Evolutionary conservation across 2,113 vertebrate species (phyloP), one percentile per base, ranked within the genome.

Genomic region (Barbus barbus): DNA sequence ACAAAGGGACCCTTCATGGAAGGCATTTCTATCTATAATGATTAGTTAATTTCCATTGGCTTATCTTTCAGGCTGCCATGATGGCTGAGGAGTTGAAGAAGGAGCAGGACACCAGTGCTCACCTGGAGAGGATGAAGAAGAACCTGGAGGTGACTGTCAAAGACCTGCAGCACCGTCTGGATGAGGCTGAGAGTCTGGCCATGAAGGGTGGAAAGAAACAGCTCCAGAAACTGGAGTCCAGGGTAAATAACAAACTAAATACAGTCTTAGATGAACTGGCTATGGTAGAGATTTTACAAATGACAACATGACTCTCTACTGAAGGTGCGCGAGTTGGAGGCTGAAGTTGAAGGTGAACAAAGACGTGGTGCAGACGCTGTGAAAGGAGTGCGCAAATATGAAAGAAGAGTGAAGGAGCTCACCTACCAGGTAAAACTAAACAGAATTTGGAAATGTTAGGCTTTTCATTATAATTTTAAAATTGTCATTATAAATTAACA

Each of bases 61-160:
- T 51, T 16, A 18, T 51, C 4, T 33, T 78, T 61, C n/a, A 95
- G 82, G 96, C 95, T 89, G 94, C 95, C 85, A 95, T 96, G 87
- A 95, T 96, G 93, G 95, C 94, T 78, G 96, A 97, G 90, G 96
- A 96, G 90, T 92, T 97, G 89, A 96, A 97, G 93, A 97, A 96
- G 83, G 95, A 97, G 86, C 94, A 96, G 90, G 95, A 96, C 80
- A 95, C 95, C 67, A 96, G 93, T 74, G 91, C 95, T 92, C 96
- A 97, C 90, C 94, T 97, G 93, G 97, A 98, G 93, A 91, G 92
- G 72, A 94, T 90, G 87, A 96, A 95, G 91, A 95, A 92, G 90
- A 96, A 94, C 13, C 46, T 96, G 88, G 95, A 96, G 0, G 93
- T 95, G 89, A 95, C 89, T 0, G 95, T 96, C 84, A 96, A 96